Evolutionary conservation across 1,140 invertebrate species (phyloP).

Genomic region (Drosophila nannoptera): DNA sequence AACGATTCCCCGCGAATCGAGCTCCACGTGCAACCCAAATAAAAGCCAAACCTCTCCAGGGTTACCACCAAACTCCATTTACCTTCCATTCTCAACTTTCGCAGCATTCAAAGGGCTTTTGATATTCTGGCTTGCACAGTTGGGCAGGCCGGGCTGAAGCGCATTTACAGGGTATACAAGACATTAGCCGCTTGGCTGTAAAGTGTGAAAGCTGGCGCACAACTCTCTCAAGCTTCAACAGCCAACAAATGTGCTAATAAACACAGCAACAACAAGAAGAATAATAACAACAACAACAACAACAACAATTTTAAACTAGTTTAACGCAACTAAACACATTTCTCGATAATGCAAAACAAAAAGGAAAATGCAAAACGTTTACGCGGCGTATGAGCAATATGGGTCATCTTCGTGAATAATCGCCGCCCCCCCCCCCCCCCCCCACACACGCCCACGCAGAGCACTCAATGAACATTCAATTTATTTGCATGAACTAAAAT

Average conservation of each 20-base stretch:
- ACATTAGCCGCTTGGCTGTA: background rate
- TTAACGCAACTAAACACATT: slow-evolving; percentile 16
- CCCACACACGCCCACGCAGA: background rate
- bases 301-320: slow-evolving; percentile 18
- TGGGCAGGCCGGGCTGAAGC: background rate
- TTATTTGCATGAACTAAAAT: background rate
- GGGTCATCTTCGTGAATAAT: slow-evolving; percentile 13
- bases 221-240: slow-evolving; percentile 5
- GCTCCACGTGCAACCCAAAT: no score
- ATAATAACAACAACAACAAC: slow-evolving; percentile 17
- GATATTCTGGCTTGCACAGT: no score
- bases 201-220: slow-evolving; percentile 30
- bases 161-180: slow-evolving; percentile 8
- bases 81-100: background rate
- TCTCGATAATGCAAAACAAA: background rate
- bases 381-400: slow-evolving; percentile 22
- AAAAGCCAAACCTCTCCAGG: no score
- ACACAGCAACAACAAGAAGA: slow-evolving; percentile 14
- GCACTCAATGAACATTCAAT: slow-evolving; percentile 7
- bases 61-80: slow-evolving; percentile 7
- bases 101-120: no score
- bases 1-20: background rate
- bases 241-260: slow-evolving; percentile 21
- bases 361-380: slow-evolving; percentile 3
- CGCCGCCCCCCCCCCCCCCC: no score